Percentiles rank a stretch among this genome's conserved stretches.
Conservation (phyloP, 2,888 invertebrate genomes). For the Agonopterix arenella region DNA sequence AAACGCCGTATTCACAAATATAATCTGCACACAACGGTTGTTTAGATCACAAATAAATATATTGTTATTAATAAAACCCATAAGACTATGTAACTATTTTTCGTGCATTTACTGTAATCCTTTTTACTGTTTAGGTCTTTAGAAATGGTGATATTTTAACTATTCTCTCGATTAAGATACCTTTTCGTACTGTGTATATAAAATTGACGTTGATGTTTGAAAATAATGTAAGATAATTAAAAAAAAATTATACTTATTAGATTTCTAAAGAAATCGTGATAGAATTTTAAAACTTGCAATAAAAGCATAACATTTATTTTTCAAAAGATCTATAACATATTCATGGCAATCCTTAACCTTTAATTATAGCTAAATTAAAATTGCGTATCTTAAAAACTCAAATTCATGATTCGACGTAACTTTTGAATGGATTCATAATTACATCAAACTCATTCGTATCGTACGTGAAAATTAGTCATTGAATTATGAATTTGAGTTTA, state of each 20-base stretch:
- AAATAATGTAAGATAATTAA: conserved; percentile 39
- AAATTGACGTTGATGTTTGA: conserved; percentile 58
- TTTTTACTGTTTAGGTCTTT: conserved; percentile 63
- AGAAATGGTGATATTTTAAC: conserved; percentile 69
- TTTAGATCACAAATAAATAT: conserved; percentile 37
- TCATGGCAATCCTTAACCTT: conserved; percentile 21
- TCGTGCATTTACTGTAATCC: conserved; percentile 75
- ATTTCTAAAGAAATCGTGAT: background rate
- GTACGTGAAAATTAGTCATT: too few relatives aligned
- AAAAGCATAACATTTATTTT: conserved; percentile 13
- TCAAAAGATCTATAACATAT: conserved; percentile 16
- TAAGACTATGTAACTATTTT: conserved; percentile 72
- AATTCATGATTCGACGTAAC: background rate
- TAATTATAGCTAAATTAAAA: too few relatives aligned
- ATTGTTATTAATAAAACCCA: conserved; percentile 54
- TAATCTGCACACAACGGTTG: conserved; percentile 46
- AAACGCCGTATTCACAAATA: background rate
- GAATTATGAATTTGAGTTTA: too few relatives aligned
- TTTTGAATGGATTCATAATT: too few relatives aligned
- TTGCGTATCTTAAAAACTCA: too few relatives aligned
- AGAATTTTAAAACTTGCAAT: conserved; percentile 2
- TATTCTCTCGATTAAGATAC: conserved; percentile 56
- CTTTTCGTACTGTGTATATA: conserved; percentile 54
- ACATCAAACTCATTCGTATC: too few relatives aligned
- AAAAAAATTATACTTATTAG: background rate